phyloP scores from a whole-genome alignment of 2,113 vertebrate species.

The Phaetusa simplex region DNA sequence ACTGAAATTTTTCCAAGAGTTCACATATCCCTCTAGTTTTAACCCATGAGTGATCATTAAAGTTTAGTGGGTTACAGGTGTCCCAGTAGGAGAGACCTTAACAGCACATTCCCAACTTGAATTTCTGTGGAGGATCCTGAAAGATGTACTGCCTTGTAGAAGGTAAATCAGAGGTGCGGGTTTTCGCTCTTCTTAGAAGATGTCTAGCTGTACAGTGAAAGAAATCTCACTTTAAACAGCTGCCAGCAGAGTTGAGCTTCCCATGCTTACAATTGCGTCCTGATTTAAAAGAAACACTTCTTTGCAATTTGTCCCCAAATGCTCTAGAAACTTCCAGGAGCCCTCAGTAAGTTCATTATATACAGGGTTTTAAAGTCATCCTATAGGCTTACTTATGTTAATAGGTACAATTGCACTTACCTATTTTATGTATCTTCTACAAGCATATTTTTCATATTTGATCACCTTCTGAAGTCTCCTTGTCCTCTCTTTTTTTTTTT shows the following conservation, averaged over 20 bases:
- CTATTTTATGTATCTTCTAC: not conserved
- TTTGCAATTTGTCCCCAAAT: not conserved
- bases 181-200: not conserved
- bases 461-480: not conserved
- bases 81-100: not conserved
- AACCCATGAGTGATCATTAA: not conserved
- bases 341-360: not conserved
- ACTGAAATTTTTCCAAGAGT: not conserved
- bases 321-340: not conserved
- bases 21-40: not conserved
- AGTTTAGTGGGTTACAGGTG: not conserved
- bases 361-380: not conserved
- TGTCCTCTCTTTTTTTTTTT: not conserved
- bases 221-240: not conserved
- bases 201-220: not conserved
- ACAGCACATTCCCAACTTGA: not conserved
- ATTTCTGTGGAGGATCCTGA: not conserved
- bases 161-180: not conserved
- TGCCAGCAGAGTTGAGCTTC: not conserved
- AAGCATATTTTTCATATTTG: not conserved
- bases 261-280: not conserved
- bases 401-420: not conserved
- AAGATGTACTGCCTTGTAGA: not conserved
- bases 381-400: not conserved
- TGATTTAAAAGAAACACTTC: not conserved